Conservation (phyloP, 1,140 invertebrate species). For the Drosophila sproati region DNA sequence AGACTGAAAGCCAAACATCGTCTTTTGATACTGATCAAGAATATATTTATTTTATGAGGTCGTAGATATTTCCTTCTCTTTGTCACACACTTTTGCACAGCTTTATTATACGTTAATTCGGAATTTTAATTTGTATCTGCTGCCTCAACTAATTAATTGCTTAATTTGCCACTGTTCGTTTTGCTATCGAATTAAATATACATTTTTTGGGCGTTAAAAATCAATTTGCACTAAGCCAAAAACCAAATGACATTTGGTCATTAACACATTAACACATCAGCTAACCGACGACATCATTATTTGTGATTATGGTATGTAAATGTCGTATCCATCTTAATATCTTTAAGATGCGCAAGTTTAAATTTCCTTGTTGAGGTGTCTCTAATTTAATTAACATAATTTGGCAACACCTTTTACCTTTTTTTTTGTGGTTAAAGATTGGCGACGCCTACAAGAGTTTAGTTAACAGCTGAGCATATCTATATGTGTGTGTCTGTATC, state of each 20-base stretch:
- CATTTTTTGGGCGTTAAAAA: conserved; percentile 59
- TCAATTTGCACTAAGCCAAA: conserved; percentile 60
- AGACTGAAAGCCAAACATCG: too few species aligned
- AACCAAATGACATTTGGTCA: conserved; percentile 40
- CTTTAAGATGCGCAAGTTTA: conserved; percentile 14
- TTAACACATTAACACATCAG: conserved; percentile 54
- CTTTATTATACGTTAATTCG: too few species aligned
- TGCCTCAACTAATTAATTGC: not conserved
- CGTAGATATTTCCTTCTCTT: too few species aligned
- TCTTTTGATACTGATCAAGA: too few species aligned
- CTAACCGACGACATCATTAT: conserved; percentile 16
- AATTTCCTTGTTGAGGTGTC: conserved; percentile 13
- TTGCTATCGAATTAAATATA: conserved; percentile 10
- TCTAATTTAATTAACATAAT: conserved; percentile 79
- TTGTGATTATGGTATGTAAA: conserved; percentile 45
- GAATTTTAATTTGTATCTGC: not conserved
- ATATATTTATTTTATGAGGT: too few species aligned
- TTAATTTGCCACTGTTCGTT: not conserved
- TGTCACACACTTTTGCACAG: too few species aligned
- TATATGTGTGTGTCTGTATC: conserved; percentile 26
- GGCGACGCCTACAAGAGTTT: conserved; percentile 44
- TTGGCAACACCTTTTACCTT: conserved; percentile 69
- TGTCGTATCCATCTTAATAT: not conserved
- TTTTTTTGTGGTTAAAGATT: conserved; percentile 18
- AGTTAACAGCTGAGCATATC: conserved; percentile 20